These are phyloP conservation scores for Mustela erminea DNA, from an alignment of 2,797 vertebrate genomes.

Conservation along the genomic window DNA sequence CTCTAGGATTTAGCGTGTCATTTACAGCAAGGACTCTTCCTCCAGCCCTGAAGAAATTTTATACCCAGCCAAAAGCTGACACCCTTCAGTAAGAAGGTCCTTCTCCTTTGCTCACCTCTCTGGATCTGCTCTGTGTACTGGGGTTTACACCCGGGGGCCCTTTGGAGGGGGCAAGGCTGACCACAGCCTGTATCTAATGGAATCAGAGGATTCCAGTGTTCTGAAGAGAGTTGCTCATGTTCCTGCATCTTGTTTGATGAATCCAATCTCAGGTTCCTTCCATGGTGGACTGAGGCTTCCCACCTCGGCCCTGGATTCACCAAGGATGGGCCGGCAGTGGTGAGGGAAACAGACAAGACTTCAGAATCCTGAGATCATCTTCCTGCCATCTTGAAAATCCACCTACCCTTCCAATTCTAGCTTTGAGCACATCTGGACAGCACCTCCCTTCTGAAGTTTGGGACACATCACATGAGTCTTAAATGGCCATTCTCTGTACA, in stretches of 20 bases:
- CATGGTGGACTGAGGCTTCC: background rate
- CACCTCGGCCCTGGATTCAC: background rate
- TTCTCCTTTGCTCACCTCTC: background rate
- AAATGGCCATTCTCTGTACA: background rate
- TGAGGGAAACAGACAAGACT: background rate
- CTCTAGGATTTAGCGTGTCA: background rate
- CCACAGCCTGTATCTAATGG: background rate
- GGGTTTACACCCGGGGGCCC: background rate
- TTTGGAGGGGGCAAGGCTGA: background rate
- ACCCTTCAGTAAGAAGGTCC: background rate
- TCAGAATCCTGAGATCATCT: background rate
- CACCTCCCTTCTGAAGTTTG: background rate
- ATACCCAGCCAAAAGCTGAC: background rate
- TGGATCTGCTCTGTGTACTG: background rate
- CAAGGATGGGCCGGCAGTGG: background rate
- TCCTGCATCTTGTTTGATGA: background rate
- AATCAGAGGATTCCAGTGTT: background rate
- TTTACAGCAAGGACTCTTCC: constrained; percentile 23
- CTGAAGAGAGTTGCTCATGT: background rate
- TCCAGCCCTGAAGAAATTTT: background rate
- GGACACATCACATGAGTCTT: background rate
- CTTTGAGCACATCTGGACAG: background rate
- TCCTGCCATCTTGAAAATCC: background rate
- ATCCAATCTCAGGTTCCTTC: background rate
- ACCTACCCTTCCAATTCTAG: background rate